Evolutionary conservation across 1,140 invertebrate genomes (phyloP).

Genomic region (Drosophila aff.): DNA sequence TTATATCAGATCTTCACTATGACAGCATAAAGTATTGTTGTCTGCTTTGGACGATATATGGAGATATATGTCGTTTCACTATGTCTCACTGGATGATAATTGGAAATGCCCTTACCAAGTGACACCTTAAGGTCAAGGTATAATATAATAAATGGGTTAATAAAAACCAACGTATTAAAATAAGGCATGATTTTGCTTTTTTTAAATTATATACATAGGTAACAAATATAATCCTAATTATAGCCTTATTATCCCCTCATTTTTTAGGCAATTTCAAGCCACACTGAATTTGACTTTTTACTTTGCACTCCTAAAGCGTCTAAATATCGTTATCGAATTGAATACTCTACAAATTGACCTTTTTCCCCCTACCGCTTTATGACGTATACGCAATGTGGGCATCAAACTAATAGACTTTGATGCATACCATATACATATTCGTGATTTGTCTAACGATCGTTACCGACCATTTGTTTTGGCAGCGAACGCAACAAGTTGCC

Average conservation of each 20-base stretch:
- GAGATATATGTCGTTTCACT: background rate
- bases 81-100: too few relatives aligned
- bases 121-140: too few relatives aligned
- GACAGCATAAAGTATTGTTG: background rate
- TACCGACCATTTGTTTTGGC: slow-evolving; percentile 47
- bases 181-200: too few relatives aligned
- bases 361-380: slow-evolving; percentile 14
- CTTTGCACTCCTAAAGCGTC: background rate
- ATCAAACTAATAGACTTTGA: slow-evolving; percentile 31
- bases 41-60: too few relatives aligned
- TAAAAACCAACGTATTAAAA: too few relatives aligned
- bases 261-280: background rate
- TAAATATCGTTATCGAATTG: background rate
- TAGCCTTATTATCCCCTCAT: too few relatives aligned
- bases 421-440: slow-evolving; percentile 16
- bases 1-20: background rate
- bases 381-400: slow-evolving; percentile 66
- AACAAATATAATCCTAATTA: too few relatives aligned
- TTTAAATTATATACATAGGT: too few relatives aligned
- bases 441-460: slow-evolving; percentile 40
- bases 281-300: background rate
- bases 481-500: slow-evolving; percentile 49
- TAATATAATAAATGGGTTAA: too few relatives aligned
- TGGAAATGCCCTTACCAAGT: too few relatives aligned
- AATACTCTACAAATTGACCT: slow-evolving; percentile 2